A percentile compares a stretch with the other conserved stretches of the same genome.
These are phyloP conservation scores for Danaus melanippus DNA, from an alignment of 1,140 invertebrate species.

Conservation along the genomic window DNA sequence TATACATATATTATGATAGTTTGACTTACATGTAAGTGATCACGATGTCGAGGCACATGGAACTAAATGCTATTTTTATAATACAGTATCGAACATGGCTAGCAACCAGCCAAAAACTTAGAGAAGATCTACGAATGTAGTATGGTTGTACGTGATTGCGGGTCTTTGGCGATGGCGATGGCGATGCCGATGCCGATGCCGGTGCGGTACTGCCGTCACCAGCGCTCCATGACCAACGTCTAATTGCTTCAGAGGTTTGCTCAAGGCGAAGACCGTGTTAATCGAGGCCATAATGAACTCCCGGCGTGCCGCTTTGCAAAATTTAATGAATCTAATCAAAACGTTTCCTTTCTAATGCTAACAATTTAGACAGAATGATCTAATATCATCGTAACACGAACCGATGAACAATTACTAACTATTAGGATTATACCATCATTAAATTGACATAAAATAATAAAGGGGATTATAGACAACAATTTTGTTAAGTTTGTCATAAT, in stretches of 20 bases:
- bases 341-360: no score
- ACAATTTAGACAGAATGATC: no score
- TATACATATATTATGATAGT: no score
- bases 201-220: slow-evolving; percentile 7
- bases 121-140: no score
- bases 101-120: no score
- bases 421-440: no score
- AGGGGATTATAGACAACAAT: no score
- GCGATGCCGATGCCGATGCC: background rate
- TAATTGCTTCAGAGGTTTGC: slow-evolving; percentile 21
- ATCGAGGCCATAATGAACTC: slow-evolving; percentile 18
- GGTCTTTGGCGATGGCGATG: background rate
- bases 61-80: background rate
- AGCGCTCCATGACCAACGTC: slow-evolving; percentile 5
- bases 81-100: no score
- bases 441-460: no score
- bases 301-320: slow-evolving; percentile 12
- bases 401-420: background rate
- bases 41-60: slow-evolving; percentile 20
- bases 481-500: no score
- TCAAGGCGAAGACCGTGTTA: slow-evolving; percentile 21
- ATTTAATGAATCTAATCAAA: slow-evolving; percentile 5
- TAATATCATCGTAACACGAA: no score
- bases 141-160: background rate
- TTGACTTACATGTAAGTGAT: slow-evolving; percentile 21